Percentiles rank a stretch among this genome's conserved stretches.
Evolutionary conservation across 2,888 invertebrate genomes (phyloP).

Genomic region (Synergus itoensis): DNA sequence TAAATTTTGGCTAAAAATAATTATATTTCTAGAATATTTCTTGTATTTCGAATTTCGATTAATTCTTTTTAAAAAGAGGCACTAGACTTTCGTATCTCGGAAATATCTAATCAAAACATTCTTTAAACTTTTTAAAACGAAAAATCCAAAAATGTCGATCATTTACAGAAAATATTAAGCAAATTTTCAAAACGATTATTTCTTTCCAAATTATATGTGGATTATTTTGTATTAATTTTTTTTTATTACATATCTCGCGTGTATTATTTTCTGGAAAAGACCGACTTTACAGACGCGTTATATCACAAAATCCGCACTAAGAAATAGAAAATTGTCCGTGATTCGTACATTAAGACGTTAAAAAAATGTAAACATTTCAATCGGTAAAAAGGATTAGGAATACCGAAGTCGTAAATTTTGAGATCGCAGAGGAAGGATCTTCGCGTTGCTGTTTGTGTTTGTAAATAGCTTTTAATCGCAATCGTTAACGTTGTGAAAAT

Average conservation of each 20-base stretch:
- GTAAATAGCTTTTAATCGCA: slow-evolving; percentile 70
- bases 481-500: slow-evolving; percentile 52
- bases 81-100: not conserved
- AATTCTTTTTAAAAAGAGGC: slow-evolving; percentile 6
- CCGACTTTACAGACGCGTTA: not conserved
- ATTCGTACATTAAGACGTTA: not conserved
- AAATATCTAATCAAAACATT: not conserved
- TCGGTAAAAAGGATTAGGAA: not conserved
- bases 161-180: not conserved
- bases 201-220: not conserved
- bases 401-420: slow-evolving; percentile 11
- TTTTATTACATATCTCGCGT: not conserved
- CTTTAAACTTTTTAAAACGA: not conserved
- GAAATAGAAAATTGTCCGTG: not conserved
- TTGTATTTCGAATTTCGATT: not conserved
- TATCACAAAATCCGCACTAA: not conserved
- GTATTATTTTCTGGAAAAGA: not conserved
- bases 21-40: too few species aligned
- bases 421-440: slow-evolving; percentile 37
- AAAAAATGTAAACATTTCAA: not conserved
- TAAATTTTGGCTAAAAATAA: too few species aligned
- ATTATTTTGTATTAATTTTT: not conserved
- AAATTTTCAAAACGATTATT: not conserved
- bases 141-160: not conserved
- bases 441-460: slow-evolving; percentile 60